phyloP scores from a whole-genome alignment of 1,140 invertebrate genomes.

The Drosophila varians region DNA sequence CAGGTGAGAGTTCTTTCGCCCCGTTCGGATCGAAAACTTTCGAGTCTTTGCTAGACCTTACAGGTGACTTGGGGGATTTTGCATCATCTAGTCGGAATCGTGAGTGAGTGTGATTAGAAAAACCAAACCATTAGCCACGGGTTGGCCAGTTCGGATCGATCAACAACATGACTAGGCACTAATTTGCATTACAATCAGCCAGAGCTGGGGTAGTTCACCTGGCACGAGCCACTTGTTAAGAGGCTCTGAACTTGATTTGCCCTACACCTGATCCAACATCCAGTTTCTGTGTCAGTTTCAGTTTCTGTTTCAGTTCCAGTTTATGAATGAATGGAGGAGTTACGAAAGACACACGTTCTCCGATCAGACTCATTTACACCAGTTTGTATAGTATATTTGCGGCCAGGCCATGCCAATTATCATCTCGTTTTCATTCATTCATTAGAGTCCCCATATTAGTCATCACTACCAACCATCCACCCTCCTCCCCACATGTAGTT shows the following conservation, averaged over 20 bases:
- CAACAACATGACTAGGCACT: conserved; percentile 56
- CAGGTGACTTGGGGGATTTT: conserved; percentile 34
- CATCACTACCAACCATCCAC: conserved; percentile 5
- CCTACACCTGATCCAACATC: conserved; percentile 54
- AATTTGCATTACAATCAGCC: conserved; percentile 72
- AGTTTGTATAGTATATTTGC: conserved; percentile 6
- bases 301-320: conserved; percentile 1
- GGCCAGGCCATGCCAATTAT: conserved; percentile 57
- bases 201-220: conserved; percentile 69
- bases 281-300: conserved; percentile 5
- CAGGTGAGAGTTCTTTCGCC: conserved; percentile 30
- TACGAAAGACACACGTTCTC: conserved; percentile 37
- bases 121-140: conserved; percentile 24
- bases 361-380: conserved; percentile 38
- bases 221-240: conserved; percentile 71
- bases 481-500: neutral
- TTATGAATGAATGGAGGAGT: conserved; percentile 42
- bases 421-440: conserved; percentile 46
- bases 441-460: conserved; percentile 53
- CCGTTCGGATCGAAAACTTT: neutral
- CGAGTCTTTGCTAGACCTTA: conserved; percentile 15
- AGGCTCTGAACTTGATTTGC: conserved; percentile 53
- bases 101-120: conserved; percentile 50
- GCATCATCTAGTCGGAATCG: conserved; percentile 37
- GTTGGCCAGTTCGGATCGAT: conserved; percentile 1